These are phyloP conservation scores for Epinephelus malabaricus DNA, from an alignment of 2,797 vertebrate species.

Conservation along the genomic window DNA sequence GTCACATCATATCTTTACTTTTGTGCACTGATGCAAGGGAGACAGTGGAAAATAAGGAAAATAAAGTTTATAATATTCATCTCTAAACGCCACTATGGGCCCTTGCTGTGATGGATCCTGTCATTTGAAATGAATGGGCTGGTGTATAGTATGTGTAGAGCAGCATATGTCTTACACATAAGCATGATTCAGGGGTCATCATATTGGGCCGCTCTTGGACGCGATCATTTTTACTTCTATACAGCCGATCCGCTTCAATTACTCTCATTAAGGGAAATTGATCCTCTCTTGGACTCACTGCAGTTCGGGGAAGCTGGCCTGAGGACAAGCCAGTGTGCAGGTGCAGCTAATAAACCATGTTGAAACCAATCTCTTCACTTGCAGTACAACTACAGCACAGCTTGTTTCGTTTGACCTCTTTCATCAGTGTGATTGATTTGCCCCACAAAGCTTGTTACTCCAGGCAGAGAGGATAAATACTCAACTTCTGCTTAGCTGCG, in stretches of 20 bases:
- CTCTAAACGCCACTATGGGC: background rate
- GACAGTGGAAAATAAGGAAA: background rate
- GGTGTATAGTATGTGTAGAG: background rate
- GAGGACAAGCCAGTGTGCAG: conserved; percentile 16
- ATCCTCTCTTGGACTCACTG: background rate
- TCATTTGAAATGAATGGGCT: background rate
- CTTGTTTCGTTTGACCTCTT: conserved; percentile 55
- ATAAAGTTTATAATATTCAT: background rate
- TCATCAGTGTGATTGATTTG: conserved; percentile 57
- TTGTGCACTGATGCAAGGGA: background rate
- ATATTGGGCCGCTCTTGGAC: too few relatives aligned
- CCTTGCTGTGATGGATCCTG: background rate
- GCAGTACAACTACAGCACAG: conserved; percentile 23
- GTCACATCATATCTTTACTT: background rate
- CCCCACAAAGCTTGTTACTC: conserved; percentile 39
- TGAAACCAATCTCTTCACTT: conserved; percentile 35
- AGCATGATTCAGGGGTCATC: background rate
- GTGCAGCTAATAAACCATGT: conserved; percentile 41
- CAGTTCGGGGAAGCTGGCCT: background rate
- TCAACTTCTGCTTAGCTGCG: background rate
- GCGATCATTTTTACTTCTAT: background rate
- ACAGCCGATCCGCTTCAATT: background rate
- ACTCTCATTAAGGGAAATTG: background rate
- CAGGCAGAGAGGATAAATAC: conserved; percentile 14
- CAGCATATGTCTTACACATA: background rate